These are phyloP conservation scores for Heliocidaris erythrogramma DNA, from an alignment of 35 echinoderm and acorn worm genomes.

Conservation along the genomic window DNA sequence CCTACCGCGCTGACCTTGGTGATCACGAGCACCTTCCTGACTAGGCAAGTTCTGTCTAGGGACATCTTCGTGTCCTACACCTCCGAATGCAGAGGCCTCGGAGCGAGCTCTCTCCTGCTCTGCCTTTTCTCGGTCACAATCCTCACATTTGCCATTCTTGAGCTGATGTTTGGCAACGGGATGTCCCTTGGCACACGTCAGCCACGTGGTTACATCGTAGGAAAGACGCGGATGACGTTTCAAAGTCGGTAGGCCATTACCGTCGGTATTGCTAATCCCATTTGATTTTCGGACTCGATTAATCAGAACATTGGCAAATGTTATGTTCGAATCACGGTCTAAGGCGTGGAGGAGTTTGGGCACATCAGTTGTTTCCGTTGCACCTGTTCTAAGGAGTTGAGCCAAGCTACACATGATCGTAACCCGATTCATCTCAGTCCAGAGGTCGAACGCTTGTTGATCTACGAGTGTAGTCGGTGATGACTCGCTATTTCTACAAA, in stretches of 20 bases:
- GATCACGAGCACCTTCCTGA: too few species aligned
- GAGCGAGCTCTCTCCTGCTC: not conserved
- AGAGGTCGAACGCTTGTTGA: not conserved
- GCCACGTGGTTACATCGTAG: not conserved
- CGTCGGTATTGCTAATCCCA: not conserved
- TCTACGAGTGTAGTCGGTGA: not conserved
- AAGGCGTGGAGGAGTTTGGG: not conserved
- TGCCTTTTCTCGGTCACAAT: not conserved
- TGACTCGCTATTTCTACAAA: not conserved
- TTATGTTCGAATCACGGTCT: not conserved
- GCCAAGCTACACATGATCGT: not conserved
- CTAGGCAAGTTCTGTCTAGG: not conserved
- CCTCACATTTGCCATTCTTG: not conserved
- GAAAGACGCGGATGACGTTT: not conserved
- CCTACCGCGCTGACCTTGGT: too few species aligned
- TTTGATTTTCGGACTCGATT: not conserved
- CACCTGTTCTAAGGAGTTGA: not conserved
- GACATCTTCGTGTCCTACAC: not conserved
- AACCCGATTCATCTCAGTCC: not conserved
- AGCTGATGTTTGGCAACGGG: not conserved
- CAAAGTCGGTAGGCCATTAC: not conserved
- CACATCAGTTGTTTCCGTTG: not conserved
- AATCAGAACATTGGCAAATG: not conserved
- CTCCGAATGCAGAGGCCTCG: not conserved
- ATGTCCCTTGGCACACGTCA: not conserved